Evolutionary conservation across 1,140 invertebrate species (phyloP), one percentile per base, ranked within the genome.

Genomic region (Bradysia coprophila): DNA sequence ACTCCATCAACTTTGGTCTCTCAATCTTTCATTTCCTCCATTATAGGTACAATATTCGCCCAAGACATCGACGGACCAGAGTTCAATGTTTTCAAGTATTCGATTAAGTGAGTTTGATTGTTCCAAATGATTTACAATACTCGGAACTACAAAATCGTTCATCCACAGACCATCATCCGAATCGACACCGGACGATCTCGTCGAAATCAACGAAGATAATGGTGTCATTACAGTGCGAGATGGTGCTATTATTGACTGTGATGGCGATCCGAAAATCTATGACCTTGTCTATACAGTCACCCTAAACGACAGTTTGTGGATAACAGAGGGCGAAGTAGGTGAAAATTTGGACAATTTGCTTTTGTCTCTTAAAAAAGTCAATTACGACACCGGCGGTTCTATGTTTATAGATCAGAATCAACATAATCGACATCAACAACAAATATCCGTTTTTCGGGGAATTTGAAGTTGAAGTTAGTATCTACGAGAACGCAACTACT

Each of bases 21-120:
- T n/a, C n/a, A n/a, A n/a, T n/a, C n/a, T n/a, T n/a, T n/a, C n/a
- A n/a, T n/a, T 39, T 21, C 21, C 15, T 22, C 59, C 3, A 45
- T 63, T 13, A 64, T 71, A 24, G 65, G 66, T 1, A 57, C 59
- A 3, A 56, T 73, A 15, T 53, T 53, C 21, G 70, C 69, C 10
- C 62, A 52, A 0, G 72, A 75, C 52, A 60, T 61, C 38, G 72
- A 75, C 51, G 66, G 67, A 36, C 64, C 67, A 1, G 51, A 61
- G 2, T 65, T 62, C 50, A 68, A 67, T 48, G 57, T 61, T 52
- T 56, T 68, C 15, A 49, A 44, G 15, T 60, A 54, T 47, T 37
- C 28, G 9, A 46, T 59, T 33, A 48, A 34, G 56, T 63, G 48
- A 53, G 19, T 42, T 4, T 22, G n/a, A 43, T 8, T 38, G 28